Conservation (phyloP, 2,888 invertebrate species). For the Thymelicus sylvestris region DNA sequence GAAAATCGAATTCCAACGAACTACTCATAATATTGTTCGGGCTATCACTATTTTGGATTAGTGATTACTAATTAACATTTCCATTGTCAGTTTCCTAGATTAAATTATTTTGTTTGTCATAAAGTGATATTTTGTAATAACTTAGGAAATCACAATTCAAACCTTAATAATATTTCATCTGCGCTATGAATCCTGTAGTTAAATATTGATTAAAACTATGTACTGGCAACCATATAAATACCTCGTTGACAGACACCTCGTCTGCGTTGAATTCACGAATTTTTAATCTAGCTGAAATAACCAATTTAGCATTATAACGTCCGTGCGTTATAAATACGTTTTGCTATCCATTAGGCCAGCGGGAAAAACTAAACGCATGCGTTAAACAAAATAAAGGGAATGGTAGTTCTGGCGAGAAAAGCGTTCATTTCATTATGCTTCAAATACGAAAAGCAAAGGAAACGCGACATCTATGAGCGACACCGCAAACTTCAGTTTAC, state of each 20-base stretch:
- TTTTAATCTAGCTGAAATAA: conserved; percentile 31
- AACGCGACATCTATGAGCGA: conserved; percentile 81
- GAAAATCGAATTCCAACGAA: conserved; percentile 20
- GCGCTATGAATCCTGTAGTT: conserved; percentile 4
- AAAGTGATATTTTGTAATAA: not conserved
- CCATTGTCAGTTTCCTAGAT: not conserved
- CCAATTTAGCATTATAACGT: conserved; percentile 16
- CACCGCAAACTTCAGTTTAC: conserved; percentile 79
- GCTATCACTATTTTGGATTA: too few species aligned
- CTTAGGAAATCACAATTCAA: not conserved
- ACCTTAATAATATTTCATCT: not conserved
- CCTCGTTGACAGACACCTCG: conserved; percentile 7
- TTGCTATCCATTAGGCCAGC: conserved; percentile 14
- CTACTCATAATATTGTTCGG: too few species aligned
- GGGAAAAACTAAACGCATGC: conserved; percentile 3
- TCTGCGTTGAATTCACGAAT: conserved; percentile 16
- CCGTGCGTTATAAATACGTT: conserved; percentile 15
- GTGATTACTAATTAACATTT: conserved; percentile 29
- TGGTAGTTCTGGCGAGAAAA: conserved; percentile 10
- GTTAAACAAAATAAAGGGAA: conserved; percentile 21
- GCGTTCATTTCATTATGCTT: conserved; percentile 21
- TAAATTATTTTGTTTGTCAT: too few species aligned
- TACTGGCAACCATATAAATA: conserved; percentile 29
- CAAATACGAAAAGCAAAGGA: conserved; percentile 48
- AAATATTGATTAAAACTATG: conserved; percentile 27